Evolutionary conservation across 2,113 vertebrate species (phyloP), one percentile per base, ranked within the genome.

Genomic region (Aspidoscelis tigris): DNA sequence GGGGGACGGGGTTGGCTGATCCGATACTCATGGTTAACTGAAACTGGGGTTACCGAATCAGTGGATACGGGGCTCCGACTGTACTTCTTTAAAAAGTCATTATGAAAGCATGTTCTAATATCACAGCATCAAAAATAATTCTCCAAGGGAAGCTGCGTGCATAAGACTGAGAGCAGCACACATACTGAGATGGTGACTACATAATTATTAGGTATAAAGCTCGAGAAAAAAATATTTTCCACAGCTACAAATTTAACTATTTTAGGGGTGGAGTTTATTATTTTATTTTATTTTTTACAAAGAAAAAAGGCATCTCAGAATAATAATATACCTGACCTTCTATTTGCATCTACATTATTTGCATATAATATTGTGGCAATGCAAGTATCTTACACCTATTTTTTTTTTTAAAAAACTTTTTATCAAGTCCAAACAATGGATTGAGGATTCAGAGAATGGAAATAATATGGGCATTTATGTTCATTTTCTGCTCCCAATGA

Each of bases 171-270:
- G 83, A 79, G 41, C 43, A 75, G 82, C 61, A 74, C 10, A 80
- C 66, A 71, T 83, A 88, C 4, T n/a, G 4, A 11, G 24, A 69
- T 22, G 24, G 39, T 86, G 84, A 47, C 55, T 89, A 83, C 39
- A 75, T 68, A 83, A 87, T 83, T 83, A 83, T 79, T 83, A 83
- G 80, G 44, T 83, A 66, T 65, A 82, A 68, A 78, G n/a, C 22
- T 80, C 44, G 55, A 7, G 39, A 41, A 81, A 78, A 71, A 82
- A 66, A 16, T 55, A 76, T 20, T 80, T 81, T 44, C 41, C 16
- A 68, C 68, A 82, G 39, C 7, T 43, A 73, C 12, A 66, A 26
- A 78, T 79, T 41, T 74, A 83, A 58, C 47, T 41, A 24, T 20
- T 55, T 78, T 43, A 12, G 12, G 26, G 22, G 7, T 61, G 58